phyloP scores from a whole-genome alignment of 2,888 invertebrate genomes.

The Drosophila phalerata region DNA sequence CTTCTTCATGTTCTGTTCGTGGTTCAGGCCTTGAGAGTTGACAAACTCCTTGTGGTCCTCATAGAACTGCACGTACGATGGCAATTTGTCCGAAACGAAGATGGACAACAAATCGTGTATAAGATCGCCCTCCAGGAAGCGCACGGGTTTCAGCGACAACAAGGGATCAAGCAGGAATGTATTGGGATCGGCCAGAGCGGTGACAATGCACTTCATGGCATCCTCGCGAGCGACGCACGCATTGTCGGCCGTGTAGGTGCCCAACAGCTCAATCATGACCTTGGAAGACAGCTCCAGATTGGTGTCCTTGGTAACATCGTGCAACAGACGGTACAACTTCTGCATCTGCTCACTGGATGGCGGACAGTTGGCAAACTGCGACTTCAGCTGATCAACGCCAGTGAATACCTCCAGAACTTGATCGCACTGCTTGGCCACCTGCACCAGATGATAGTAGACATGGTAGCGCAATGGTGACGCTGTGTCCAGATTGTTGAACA shows the following conservation, averaged over 20 bases:
- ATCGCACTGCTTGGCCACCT: conserved; percentile 95
- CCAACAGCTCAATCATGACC: conserved; percentile 98
- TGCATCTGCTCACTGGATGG: conserved; percentile 96
- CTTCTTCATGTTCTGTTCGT: conserved; percentile 97
- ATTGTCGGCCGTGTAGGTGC: conserved; percentile 98
- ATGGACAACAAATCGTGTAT: conserved; percentile 97
- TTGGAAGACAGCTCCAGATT: conserved; percentile 96
- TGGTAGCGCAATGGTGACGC: conserved; percentile 94
- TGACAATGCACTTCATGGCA: conserved; percentile 97
- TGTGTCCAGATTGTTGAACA: conserved; percentile 96
- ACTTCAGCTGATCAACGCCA: conserved; percentile 93
- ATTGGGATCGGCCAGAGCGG: conserved; percentile 97
- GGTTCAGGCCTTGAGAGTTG: conserved; percentile 92
- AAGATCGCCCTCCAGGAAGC: conserved; percentile 96
- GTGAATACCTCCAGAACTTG: conserved; percentile 94
- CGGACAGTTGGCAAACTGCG: conserved; percentile 92
- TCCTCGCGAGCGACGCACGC: conserved; percentile 98
- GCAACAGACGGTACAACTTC: conserved; percentile 94
- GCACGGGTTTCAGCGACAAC: conserved; percentile 96
- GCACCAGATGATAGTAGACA: conserved; percentile 96
- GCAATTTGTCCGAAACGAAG: conserved; percentile 97
- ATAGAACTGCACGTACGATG: conserved; percentile 97
- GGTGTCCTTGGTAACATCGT: conserved; percentile 95
- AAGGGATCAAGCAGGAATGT: conserved; percentile 98
- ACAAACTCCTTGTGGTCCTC: conserved; percentile 96